A percentile compares a stretch with the other conserved stretches of the same genome.
Evolutionary conservation across 2,888 invertebrate species (phyloP).

Genomic region (Scaptodrosophila latifasciaeformis): DNA sequence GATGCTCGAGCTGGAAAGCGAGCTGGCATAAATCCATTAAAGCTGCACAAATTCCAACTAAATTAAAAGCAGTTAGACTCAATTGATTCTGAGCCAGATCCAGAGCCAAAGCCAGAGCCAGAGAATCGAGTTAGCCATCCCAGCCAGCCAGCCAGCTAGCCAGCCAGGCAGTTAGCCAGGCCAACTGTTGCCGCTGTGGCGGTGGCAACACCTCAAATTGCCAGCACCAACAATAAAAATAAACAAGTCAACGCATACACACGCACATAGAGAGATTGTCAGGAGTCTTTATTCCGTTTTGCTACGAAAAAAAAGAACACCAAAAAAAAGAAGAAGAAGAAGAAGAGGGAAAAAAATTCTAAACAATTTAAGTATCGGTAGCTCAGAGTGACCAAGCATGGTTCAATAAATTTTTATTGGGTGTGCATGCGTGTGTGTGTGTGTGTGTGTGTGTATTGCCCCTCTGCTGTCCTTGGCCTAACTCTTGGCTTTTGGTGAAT

Average conservation of each 20-base stretch:
- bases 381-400: conserved; percentile 31
- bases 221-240: conserved; percentile 53
- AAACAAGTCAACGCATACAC: too few species aligned
- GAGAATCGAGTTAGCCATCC: not conserved
- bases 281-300: too few species aligned
- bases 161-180: not conserved
- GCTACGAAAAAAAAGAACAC: too few species aligned
- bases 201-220: conserved; percentile 41
- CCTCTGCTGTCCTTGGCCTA: conserved; percentile 1
- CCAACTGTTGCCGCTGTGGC: conserved; percentile 16
- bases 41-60: conserved; percentile 64
- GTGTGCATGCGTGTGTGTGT: conserved; percentile 22
- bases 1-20: conserved; percentile 48
- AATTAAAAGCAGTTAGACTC: conserved; percentile 66
- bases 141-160: too few species aligned
- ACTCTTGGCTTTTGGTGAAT: too few species aligned
- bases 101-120: conserved; percentile 30
- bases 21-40: conserved; percentile 65
- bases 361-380: conserved; percentile 19
- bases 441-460: too few species aligned
- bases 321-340: conserved; percentile 33
- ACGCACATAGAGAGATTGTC: too few species aligned
- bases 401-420: conserved; percentile 62
- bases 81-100: conserved; percentile 60
- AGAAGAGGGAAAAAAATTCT: conserved; percentile 28